phyloP scores from a whole-genome alignment of 1,140 invertebrate genomes.

The Diorhabda elongata region DNA sequence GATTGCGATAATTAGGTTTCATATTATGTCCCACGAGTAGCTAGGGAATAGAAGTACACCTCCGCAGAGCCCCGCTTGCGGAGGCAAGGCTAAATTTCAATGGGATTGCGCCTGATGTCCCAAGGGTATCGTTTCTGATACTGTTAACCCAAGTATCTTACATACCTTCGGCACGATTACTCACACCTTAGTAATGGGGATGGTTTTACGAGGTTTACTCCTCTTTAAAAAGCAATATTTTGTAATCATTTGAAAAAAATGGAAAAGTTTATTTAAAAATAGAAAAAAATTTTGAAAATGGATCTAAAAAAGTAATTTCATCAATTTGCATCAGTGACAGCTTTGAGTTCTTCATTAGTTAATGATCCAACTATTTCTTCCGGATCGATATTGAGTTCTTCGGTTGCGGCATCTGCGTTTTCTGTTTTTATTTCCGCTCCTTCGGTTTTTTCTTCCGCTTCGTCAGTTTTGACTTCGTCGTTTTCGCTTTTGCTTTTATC shows the following conservation, averaged over 20 bases:
- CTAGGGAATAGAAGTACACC: slow-evolving; percentile 15
- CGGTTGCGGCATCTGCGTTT: neutral
- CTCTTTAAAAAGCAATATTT: slow-evolving; percentile 23
- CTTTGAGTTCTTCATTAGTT: neutral
- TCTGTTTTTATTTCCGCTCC: neutral
- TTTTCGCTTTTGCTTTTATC: neutral
- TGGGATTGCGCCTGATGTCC: slow-evolving; percentile 11
- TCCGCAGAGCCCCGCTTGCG: slow-evolving; percentile 14
- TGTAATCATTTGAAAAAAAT: no score
- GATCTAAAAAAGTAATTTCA: no score
- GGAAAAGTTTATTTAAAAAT: no score
- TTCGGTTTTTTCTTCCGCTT: neutral
- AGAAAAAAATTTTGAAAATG: no score
- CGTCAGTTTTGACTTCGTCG: neutral
- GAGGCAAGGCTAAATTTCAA: slow-evolving; percentile 9
- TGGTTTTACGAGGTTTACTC: slow-evolving; percentile 28
- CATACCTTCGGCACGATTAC: slow-evolving; percentile 15
- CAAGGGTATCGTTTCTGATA: slow-evolving; percentile 14
- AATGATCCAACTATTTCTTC: neutral
- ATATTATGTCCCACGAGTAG: slow-evolving; percentile 17
- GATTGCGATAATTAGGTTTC: slow-evolving; percentile 12
- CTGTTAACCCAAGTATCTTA: slow-evolving; percentile 11
- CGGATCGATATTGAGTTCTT: neutral
- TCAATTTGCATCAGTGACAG: neutral
- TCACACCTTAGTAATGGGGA: slow-evolving; percentile 14